Evolutionary conservation across 1,140 invertebrate species (phyloP), one percentile per base, ranked within the genome.

Genomic region (Drosophila navojoa): DNA sequence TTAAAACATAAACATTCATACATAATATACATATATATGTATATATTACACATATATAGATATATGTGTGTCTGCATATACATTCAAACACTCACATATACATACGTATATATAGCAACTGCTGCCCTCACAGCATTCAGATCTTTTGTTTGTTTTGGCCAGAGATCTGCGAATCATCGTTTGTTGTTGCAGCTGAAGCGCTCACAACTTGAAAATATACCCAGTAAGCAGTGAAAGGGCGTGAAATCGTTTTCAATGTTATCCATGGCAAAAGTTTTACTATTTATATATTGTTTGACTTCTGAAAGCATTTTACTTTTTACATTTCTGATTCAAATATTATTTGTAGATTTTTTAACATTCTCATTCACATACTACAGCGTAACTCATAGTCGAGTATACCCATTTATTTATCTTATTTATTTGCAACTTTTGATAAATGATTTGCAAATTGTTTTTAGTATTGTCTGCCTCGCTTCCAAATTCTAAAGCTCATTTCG

Each of bases 391-490:
- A 47, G 55, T 72, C 55, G 62, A 1, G 25, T 25, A 16, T 16
- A 10, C 1, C 27, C 49, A 47, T 1, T 3, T 38, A 29, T 52
- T 66, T 66, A 71, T 45, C 69, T 64, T 13, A 42, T 27, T 66
- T 63, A 53, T 66, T 58, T 49, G 69, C 53, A 58, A 53, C 62
- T 59, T 71, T 64, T 45, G 38, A 66, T 59, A 72, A 72, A 72
- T 72, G 62, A 67, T 67, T 72, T 67, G 70, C 70, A 67, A 59
- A 59, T 67, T 40, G 15, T 16, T 40, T 45, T 42, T 45, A n/a
- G 7, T 16, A 38, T 66, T 25, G 44, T 29, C n/a, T 29, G 13
- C 1, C 15, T 11, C 11, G 22, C 9, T 45, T 22, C 5, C 25
- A 19, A 19, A 55, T 22, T 27, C 16, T 15, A 6, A 25, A 57